These are phyloP conservation scores for Cichladusa arquata DNA, from an alignment of 2,113 vertebrate genomes.

Conservation along the genomic window DNA sequence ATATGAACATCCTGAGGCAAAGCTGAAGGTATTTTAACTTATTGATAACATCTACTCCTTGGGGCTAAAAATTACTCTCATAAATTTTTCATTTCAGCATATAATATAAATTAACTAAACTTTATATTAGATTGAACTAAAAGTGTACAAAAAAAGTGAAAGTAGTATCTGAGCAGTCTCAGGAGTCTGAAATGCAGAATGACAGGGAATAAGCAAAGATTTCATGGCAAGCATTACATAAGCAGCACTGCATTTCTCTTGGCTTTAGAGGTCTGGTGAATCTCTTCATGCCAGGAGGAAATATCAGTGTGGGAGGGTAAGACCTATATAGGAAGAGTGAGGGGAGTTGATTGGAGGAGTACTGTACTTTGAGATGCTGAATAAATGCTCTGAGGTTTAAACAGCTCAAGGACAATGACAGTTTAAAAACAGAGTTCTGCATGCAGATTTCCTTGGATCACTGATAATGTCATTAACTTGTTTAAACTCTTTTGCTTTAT, in stretches of 20 bases:
- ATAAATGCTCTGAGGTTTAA: neutral
- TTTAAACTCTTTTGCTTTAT: neutral
- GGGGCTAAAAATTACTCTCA: neutral
- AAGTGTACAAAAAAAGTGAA: neutral
- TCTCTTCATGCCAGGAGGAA: neutral
- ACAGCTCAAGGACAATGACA: neutral
- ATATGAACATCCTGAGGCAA: slow-evolving; percentile 69
- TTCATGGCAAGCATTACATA: neutral
- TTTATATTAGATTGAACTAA: neutral
- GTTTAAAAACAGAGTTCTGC: neutral
- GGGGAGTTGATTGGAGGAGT: neutral
- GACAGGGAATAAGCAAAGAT: neutral
- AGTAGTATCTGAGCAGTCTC: neutral
- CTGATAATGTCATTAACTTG: neutral
- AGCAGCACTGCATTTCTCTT: neutral
- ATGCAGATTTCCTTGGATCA: neutral
- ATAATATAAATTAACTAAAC: slow-evolving; percentile 19
- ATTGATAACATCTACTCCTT: slow-evolving; percentile 60
- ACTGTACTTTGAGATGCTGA: neutral
- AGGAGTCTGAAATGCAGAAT: neutral
- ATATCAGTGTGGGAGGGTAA: neutral
- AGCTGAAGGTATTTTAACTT: slow-evolving; percentile 72
- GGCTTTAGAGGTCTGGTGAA: neutral
- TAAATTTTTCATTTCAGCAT: slow-evolving; percentile 24
- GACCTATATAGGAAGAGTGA: neutral